Evolutionary conservation across 2,888 invertebrate genomes (phyloP).

Genomic region (Brachylomia viminalis): DNA sequence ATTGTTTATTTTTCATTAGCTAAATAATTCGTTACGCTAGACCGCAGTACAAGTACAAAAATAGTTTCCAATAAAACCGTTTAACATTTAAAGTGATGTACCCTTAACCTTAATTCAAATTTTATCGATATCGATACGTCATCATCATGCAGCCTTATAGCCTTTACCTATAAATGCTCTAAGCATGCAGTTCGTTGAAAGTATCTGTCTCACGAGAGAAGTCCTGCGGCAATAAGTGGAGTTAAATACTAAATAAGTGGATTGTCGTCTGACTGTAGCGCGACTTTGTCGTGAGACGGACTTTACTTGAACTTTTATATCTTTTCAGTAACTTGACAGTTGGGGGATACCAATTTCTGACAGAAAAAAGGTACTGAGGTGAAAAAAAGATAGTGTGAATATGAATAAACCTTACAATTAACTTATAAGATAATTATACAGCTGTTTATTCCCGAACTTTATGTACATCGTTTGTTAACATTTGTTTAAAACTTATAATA

Average conservation of each 20-base stretch:
- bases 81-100: slow-evolving; percentile 62
- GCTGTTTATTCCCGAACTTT: not conserved
- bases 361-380: not conserved
- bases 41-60: slow-evolving; percentile 77
- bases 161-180: no score
- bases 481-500: no score
- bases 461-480: not conserved
- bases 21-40: slow-evolving; percentile 80
- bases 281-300: not conserved
- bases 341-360: not conserved
- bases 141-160: not conserved
- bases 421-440: not conserved
- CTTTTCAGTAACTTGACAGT: not conserved
- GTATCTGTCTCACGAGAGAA: not conserved
- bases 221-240: not conserved
- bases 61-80: slow-evolving; percentile 80
- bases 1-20: slow-evolving; percentile 82
- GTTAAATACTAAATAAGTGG: not conserved
- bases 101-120: slow-evolving; percentile 39
- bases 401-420: not conserved
- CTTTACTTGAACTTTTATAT: not conserved
- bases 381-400: not conserved
- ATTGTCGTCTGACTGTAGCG: not conserved
- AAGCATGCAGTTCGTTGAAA: no score
- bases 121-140: slow-evolving; percentile 53